Evolutionary conservation across 2,113 vertebrate species (phyloP).

Genomic region (Aegotheles bennettii): DNA sequence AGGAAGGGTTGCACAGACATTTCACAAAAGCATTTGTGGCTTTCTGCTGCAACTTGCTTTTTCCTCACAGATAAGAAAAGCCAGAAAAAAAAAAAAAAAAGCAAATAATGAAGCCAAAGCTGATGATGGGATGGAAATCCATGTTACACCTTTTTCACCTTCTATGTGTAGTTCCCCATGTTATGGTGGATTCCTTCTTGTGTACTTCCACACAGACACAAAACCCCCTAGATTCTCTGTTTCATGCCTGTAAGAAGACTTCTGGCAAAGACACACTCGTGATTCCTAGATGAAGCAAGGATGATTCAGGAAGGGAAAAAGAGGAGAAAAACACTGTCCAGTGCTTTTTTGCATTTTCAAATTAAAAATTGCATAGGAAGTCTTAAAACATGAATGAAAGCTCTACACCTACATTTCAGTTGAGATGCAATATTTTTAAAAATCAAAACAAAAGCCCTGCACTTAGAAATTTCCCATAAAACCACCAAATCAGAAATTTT

Average conservation of each 20-base stretch:
- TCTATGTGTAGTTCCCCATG: background rate
- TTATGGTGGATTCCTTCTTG: background rate
- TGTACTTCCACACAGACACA: background rate
- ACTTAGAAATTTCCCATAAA: background rate
- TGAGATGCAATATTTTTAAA: background rate
- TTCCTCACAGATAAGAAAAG: background rate
- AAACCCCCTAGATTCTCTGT: background rate
- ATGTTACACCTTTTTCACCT: background rate
- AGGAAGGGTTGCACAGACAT: accelerated
- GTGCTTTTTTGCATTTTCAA: background rate
- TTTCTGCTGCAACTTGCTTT: background rate
- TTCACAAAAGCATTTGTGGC: background rate
- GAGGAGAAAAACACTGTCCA: background rate
- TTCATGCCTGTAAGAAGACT: background rate
- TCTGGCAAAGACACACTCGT: background rate
- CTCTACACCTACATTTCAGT: background rate
- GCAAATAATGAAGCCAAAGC: background rate
- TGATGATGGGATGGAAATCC: background rate
- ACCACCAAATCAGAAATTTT: background rate
- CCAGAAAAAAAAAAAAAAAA: background rate
- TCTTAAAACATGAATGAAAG: background rate
- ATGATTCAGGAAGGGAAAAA: background rate
- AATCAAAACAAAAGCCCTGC: background rate
- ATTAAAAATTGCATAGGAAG: background rate
- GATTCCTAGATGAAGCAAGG: background rate